These are phyloP conservation scores for Athene noctua DNA, from an alignment of 2,113 vertebrate species.

Conservation along the genomic window DNA sequence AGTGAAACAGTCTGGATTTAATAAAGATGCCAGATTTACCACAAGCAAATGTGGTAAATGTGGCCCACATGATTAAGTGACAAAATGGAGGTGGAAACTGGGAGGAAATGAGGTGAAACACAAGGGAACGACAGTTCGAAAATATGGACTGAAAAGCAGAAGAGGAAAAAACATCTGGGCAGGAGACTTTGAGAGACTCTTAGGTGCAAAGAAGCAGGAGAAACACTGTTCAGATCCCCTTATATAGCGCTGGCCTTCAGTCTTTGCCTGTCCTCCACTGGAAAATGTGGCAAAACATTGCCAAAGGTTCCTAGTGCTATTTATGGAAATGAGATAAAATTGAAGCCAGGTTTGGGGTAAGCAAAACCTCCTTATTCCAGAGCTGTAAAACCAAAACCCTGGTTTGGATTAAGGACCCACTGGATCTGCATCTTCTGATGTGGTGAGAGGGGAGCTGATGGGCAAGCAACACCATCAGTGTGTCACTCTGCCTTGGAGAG, in stretches of 20 bases:
- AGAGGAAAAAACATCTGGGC: background rate
- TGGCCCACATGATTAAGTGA: constrained; percentile 30
- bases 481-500: rapidly evolving
- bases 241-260: background rate
- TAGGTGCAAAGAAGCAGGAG: background rate
- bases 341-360: constrained; percentile 63
- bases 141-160: constrained; percentile 5
- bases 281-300: constrained; percentile 43
- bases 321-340: constrained; percentile 69
- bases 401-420: constrained; percentile 43
- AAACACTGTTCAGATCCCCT: background rate
- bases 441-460: background rate
- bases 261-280: background rate
- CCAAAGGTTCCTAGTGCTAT: constrained; percentile 53
- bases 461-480: background rate
- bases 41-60: constrained; percentile 25
- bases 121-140: constrained; percentile 6
- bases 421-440: constrained; percentile 24
- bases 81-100: constrained; percentile 51
- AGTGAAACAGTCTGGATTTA: constrained; percentile 60
- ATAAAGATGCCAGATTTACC: constrained; percentile 58
- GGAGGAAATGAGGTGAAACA: constrained; percentile 51
- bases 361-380: constrained; percentile 34
- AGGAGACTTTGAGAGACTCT: background rate
- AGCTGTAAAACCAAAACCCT: constrained; percentile 48